Evolutionary conservation across 1,140 invertebrate species (phyloP).

Genomic region (Teleopsis dalmanni): DNA sequence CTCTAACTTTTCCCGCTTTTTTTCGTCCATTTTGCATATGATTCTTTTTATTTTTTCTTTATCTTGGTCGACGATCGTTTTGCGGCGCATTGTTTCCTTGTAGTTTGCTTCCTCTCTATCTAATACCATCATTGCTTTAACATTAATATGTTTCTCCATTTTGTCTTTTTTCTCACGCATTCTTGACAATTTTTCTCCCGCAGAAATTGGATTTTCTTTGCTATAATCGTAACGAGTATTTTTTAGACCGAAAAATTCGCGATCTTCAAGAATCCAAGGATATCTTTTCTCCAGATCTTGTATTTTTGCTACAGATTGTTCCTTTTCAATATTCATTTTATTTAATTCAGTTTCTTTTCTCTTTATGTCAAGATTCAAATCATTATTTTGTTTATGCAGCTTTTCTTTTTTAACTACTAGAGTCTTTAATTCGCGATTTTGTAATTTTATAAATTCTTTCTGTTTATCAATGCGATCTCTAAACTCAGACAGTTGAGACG

Average conservation of each 20-base stretch:
- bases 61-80: slow-evolving; percentile 78
- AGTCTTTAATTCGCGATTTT: slow-evolving; percentile 68
- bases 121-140: slow-evolving; percentile 76
- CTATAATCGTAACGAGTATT: slow-evolving; percentile 54
- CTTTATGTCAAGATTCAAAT: slow-evolving; percentile 69
- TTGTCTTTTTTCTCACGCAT: slow-evolving; percentile 62
- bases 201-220: slow-evolving; percentile 52
- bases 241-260: slow-evolving; percentile 68
- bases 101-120: slow-evolving; percentile 83
- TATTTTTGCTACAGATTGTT: slow-evolving; percentile 38
- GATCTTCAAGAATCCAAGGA: slow-evolving; percentile 72
- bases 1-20: slow-evolving; percentile 74
- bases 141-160: slow-evolving; percentile 73
- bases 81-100: slow-evolving; percentile 71
- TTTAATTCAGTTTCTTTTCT: slow-evolving; percentile 66
- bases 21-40: slow-evolving; percentile 81
- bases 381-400: slow-evolving; percentile 56
- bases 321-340: slow-evolving; percentile 51
- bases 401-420: slow-evolving; percentile 58
- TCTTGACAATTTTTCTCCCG: slow-evolving; percentile 52
- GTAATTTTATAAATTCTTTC: slow-evolving; percentile 64
- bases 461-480: slow-evolving; percentile 63
- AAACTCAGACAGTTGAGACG: slow-evolving; percentile 41
- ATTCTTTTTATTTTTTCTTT: slow-evolving; percentile 73
- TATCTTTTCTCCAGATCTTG: slow-evolving; percentile 42